These are phyloP conservation scores for Microchrysa polita DNA, from an alignment of 2,888 invertebrate species.

Conservation along the genomic window DNA sequence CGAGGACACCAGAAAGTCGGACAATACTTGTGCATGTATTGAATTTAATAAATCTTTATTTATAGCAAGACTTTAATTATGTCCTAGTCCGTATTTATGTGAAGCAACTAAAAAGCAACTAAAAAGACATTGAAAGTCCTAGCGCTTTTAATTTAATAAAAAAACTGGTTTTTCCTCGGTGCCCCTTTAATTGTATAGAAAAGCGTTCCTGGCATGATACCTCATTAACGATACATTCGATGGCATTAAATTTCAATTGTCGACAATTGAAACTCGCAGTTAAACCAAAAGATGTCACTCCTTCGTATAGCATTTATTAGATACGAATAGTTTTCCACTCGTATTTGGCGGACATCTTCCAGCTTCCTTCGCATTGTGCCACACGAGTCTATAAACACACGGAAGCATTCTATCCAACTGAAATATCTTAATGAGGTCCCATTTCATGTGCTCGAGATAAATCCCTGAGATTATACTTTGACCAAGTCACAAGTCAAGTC, in stretches of 20 bases:
- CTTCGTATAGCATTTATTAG: slow-evolving; percentile 22
- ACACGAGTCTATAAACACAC: neutral
- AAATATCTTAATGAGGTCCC: slow-evolving; percentile 44
- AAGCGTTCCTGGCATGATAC: slow-evolving; percentile 20
- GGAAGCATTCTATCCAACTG: slow-evolving; percentile 34
- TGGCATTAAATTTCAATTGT: slow-evolving; percentile 38
- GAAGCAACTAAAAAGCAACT: no score
- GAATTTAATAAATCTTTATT: no score
- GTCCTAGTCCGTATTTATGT: no score
- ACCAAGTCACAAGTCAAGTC: slow-evolving; percentile 1
- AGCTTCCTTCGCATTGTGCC: slow-evolving; percentile 10
- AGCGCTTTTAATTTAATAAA: no score
- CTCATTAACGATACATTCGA: slow-evolving; percentile 29
- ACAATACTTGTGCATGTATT: no score
- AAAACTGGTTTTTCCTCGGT: no score
- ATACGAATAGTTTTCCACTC: neutral
- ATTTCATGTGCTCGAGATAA: slow-evolving; percentile 36
- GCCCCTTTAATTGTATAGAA: neutral
- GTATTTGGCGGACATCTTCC: slow-evolving; percentile 11
- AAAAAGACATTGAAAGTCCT: no score
- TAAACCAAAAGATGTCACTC: slow-evolving; percentile 24
- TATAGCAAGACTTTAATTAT: no score
- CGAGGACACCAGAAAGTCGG: no score
- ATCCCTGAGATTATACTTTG: slow-evolving; percentile 34
- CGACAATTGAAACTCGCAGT: slow-evolving; percentile 33